A percentile compares a stretch with the other conserved stretches of the same genome.
These are phyloP conservation scores for Campylomormyrus numenius DNA, from an alignment of 2,113 vertebrate genomes.

Conservation along the genomic window DNA sequence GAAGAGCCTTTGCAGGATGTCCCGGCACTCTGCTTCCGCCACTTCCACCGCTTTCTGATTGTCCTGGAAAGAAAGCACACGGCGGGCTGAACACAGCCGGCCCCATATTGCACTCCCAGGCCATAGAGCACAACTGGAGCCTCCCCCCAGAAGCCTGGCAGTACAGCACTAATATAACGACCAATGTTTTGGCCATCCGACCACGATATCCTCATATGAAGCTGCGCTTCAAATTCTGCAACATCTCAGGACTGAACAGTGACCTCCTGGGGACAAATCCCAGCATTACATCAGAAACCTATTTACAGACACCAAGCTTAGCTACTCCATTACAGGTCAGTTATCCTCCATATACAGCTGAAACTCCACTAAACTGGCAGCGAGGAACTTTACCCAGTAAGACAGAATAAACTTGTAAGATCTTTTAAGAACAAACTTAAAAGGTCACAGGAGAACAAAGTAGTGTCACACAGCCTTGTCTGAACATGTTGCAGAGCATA, in stretches of 20 bases:
- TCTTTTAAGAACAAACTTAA: neutral
- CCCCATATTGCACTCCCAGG: neutral
- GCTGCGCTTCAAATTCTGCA: neutral
- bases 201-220: neutral
- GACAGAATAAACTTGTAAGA: neutral
- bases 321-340: neutral
- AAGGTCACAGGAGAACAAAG: neutral
- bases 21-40: slow-evolving; percentile 71
- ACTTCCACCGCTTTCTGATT: slow-evolving; percentile 65
- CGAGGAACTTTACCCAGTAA: neutral
- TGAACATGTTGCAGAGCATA: neutral
- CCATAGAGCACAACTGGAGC: neutral
- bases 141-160: neutral
- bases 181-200: neutral
- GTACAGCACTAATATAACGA: neutral
- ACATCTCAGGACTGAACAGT: neutral
- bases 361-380: neutral
- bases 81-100: neutral
- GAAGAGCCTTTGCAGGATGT: slow-evolving; percentile 80
- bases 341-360: neutral
- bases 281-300: neutral
- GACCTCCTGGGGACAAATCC: neutral
- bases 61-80: slow-evolving; percentile 64
- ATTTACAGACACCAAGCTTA: neutral
- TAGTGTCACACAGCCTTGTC: neutral